Percentiles rank a stretch among this genome's conserved stretches.
These are phyloP conservation scores for Iselma pallidipennis DNA, from an alignment of 2,888 invertebrate species.

Conservation along the genomic window DNA sequence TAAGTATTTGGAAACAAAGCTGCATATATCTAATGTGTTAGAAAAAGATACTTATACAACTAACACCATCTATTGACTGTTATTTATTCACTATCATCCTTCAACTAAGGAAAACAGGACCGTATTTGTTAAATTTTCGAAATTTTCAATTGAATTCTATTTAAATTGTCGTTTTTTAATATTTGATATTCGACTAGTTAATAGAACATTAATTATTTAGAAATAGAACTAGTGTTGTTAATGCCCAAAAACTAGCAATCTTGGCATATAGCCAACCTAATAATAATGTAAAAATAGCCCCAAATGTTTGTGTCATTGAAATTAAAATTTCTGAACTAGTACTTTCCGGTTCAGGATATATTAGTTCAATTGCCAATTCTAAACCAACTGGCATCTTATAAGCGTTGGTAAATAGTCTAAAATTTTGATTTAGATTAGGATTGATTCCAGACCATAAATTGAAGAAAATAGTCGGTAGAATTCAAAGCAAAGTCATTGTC, in stretches of 20 bases:
- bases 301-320: conserved; percentile 33
- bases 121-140: background rate
- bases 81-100: too few relatives aligned
- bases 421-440: too few relatives aligned
- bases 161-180: conserved; percentile 32
- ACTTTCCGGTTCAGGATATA: conserved; percentile 36
- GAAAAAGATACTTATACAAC: background rate
- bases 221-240: conserved; percentile 30
- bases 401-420: conserved; percentile 33
- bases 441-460: too few relatives aligned
- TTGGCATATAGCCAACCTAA: conserved; percentile 32
- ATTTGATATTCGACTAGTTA: conserved; percentile 39
- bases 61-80: background rate
- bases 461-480: too few relatives aligned
- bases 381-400: conserved; percentile 39
- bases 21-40: conserved; percentile 33
- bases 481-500: too few relatives aligned
- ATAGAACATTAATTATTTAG: conserved; percentile 35
- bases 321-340: conserved; percentile 36
- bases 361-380: conserved; percentile 38
- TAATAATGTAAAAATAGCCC: conserved; percentile 29
- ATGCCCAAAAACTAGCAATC: conserved; percentile 39
- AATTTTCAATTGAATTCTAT: background rate
- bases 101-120: background rate
- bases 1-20: conserved; percentile 63